A percentile compares a stretch with the other conserved stretches of the same genome.
Evolutionary conservation across 1,140 invertebrate genomes (phyloP).

Genomic region (Trichoplusia ni): DNA sequence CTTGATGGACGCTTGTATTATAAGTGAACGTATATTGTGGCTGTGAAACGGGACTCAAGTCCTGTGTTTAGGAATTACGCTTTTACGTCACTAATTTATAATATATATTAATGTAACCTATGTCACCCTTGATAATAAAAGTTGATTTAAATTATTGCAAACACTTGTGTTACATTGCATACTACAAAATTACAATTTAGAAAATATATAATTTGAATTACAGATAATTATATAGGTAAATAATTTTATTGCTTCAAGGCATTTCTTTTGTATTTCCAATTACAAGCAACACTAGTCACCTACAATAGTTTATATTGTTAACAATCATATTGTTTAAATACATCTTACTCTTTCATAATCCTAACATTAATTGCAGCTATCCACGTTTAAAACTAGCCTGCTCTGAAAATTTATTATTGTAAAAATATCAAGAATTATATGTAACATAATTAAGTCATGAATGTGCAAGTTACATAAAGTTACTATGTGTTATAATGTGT

Average conservation of each 20-base stretch:
- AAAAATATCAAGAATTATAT: background rate
- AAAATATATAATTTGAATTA: no score
- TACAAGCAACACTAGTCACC: slow-evolving; percentile 26
- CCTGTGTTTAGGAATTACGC: slow-evolving; percentile 75
- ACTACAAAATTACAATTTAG: no score
- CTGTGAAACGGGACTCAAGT: slow-evolving; percentile 70
- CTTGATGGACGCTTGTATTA: slow-evolving; percentile 71
- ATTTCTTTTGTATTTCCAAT: background rate
- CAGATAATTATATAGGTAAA: no score
- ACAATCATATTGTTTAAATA: slow-evolving; percentile 6
- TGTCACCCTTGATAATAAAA: slow-evolving; percentile 31
- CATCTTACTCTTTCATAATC: slow-evolving; percentile 6
- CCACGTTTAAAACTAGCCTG: background rate
- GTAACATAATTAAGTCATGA: background rate
- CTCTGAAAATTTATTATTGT: no score
- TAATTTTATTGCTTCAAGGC: background rate
- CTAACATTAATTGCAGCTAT: background rate
- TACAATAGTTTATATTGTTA: slow-evolving; percentile 25
- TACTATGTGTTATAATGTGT: background rate
- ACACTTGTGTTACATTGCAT: background rate
- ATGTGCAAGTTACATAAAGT: background rate
- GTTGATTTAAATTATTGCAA: slow-evolving; percentile 20
- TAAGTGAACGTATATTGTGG: slow-evolving; percentile 84
- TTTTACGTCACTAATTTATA: slow-evolving; percentile 75
- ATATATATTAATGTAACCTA: slow-evolving; percentile 45